A percentile compares a stretch with the other conserved stretches of the same genome.
Conservation (phyloP, 2,888 invertebrate genomes). For the Dastarcus helophoroides region DNA sequence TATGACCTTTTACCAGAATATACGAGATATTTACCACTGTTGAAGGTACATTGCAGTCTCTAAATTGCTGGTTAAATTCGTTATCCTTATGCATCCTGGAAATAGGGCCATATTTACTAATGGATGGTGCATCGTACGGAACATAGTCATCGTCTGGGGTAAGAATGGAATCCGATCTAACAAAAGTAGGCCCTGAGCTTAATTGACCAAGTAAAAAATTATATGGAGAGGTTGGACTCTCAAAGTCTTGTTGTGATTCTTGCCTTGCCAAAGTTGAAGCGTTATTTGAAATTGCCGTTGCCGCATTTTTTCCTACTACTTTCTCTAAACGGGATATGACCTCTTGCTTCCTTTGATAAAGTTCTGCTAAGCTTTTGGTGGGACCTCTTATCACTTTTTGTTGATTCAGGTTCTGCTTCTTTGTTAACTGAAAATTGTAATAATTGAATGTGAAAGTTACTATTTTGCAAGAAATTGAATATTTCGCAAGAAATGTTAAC, state of each 20-base stretch:
- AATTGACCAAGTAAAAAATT: constrained; percentile 31
- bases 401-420: constrained; percentile 24
- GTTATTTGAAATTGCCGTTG: constrained; percentile 34
- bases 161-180: constrained; percentile 43
- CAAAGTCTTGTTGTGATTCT: constrained; percentile 30
- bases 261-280: constrained; percentile 34
- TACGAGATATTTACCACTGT: constrained; percentile 25
- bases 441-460: not conserved
- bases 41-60: constrained; percentile 27
- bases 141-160: constrained; percentile 54
- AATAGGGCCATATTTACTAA: constrained; percentile 60
- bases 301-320: constrained; percentile 42
- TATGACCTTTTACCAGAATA: constrained; percentile 2
- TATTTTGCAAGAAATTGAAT: constrained; percentile 9
- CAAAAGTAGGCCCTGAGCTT: constrained; percentile 32
- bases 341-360: constrained; percentile 50
- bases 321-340: constrained; percentile 50
- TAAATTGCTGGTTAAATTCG: constrained; percentile 26
- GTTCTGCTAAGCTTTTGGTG: constrained; percentile 44
- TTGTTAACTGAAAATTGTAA: constrained; percentile 15
- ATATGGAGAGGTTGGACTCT: constrained; percentile 32
- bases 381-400: constrained; percentile 18
- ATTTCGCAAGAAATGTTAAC: no score
- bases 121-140: constrained; percentile 52
- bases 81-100: constrained; percentile 39